Conservation (phyloP, 1,140 invertebrate genomes). For the Atta texana region DNA sequence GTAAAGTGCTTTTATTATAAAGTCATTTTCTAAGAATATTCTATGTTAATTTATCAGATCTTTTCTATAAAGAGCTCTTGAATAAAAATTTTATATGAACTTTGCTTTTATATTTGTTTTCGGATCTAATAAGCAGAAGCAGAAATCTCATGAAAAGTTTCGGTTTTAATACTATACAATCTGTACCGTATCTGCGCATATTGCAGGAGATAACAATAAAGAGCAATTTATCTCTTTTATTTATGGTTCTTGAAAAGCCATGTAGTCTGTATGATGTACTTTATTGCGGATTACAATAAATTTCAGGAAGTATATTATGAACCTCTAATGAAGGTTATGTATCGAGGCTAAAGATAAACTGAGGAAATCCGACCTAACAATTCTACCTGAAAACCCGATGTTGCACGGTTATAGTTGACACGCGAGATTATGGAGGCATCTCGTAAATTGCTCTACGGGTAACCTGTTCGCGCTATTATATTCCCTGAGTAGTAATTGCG, state of each 20-base stretch:
- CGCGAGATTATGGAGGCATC: slow-evolving; percentile 46
- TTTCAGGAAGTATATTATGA: slow-evolving; percentile 56
- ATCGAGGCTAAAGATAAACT: slow-evolving; percentile 56
- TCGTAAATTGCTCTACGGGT: slow-evolving; percentile 43
- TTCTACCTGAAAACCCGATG: slow-evolving; percentile 45
- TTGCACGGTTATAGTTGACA: slow-evolving; percentile 48
- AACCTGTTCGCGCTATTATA: slow-evolving; percentile 50
- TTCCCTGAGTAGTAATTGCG: slow-evolving; percentile 28
- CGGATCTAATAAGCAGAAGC: neutral
- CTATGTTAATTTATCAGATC: neutral
- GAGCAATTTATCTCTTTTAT: slow-evolving; percentile 30
- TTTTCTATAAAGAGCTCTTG: neutral
- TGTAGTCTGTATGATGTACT: slow-evolving; percentile 14
- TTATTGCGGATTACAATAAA: slow-evolving; percentile 37
- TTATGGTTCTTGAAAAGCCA: slow-evolving; percentile 28
- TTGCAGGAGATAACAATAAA: slow-evolving; percentile 11
- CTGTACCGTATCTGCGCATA: neutral
- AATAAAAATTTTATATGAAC: neutral
- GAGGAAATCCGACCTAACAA: slow-evolving; percentile 62
- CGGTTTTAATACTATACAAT: neutral
- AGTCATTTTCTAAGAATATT: neutral
- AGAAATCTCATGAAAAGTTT: slow-evolving; percentile 13
- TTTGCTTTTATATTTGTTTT: neutral
- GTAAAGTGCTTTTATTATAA: neutral
- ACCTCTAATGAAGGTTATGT: slow-evolving; percentile 48